Evolutionary conservation across 2,113 vertebrate species (phyloP).

Genomic region (Progne subis): DNA sequence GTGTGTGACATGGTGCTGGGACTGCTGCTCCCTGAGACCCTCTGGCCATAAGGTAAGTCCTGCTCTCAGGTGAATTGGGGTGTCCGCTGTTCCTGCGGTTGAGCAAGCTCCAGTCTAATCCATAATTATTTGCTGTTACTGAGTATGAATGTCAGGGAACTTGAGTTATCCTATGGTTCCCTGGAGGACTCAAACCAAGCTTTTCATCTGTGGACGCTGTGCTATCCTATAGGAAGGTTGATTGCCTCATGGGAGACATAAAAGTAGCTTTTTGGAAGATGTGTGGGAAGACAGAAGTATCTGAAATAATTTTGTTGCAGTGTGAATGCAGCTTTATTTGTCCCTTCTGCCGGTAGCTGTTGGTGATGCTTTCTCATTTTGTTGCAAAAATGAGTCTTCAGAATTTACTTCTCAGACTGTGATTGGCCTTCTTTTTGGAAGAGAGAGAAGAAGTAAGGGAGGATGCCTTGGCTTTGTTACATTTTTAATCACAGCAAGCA

Average conservation of each 20-base stretch:
- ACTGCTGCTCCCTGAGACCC: neutral
- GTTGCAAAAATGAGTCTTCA: neutral
- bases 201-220: neutral
- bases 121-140: neutral
- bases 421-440: neutral
- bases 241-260: neutral
- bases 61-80: neutral
- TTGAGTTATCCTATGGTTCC: neutral
- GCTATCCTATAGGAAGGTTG: neutral
- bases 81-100: neutral
- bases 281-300: neutral
- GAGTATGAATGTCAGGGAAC: neutral
- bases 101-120: neutral
- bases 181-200: neutral
- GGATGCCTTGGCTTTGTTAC: neutral
- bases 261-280: neutral
- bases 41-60: neutral
- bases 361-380: neutral
- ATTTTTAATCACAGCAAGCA: neutral
- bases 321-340: neutral
- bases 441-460: neutral
- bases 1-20: neutral
- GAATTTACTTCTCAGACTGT: neutral
- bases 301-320: neutral
- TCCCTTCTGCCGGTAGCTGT: neutral